Percentiles rank a stretch among this genome's conserved stretches.
These are phyloP conservation scores for Halictus ligatus DNA, from an alignment of 2,888 invertebrate species.

Conservation along the genomic window DNA sequence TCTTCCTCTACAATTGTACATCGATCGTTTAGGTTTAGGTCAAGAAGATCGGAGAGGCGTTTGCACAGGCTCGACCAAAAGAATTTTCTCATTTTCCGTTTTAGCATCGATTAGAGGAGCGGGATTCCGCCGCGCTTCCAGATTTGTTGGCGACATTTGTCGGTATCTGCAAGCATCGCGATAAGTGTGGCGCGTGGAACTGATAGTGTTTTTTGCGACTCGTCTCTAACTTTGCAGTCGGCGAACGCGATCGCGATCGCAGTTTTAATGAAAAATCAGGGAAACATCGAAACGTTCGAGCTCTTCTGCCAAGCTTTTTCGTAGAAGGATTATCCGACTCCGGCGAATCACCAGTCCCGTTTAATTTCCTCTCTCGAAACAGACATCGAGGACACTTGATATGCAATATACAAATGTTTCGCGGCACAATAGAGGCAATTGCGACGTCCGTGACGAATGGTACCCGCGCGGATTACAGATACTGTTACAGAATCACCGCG, in stretches of 20 bases:
- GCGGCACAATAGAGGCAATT: slow-evolving; percentile 80
- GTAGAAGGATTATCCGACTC: not conserved
- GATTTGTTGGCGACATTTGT: not conserved
- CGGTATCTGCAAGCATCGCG: slow-evolving; percentile 8
- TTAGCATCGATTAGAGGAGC: not conserved
- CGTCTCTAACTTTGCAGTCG: not conserved
- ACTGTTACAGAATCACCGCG: slow-evolving; percentile 42
- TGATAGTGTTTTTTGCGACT: slow-evolving; percentile 29
- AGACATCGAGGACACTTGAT: slow-evolving; percentile 54
- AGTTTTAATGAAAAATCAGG: not conserved
- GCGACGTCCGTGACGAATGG: slow-evolving; percentile 80
- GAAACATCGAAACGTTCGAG: not conserved
- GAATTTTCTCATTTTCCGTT: not conserved
- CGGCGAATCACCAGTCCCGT: not conserved
- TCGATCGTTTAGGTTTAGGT: slow-evolving; percentile 24
- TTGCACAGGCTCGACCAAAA: not conserved
- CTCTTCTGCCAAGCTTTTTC: not conserved
- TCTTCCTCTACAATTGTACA: slow-evolving; percentile 8
- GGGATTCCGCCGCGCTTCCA: not conserved
- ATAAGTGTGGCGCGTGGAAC: slow-evolving; percentile 21
- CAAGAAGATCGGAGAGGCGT: not conserved
- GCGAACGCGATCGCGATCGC: not conserved
- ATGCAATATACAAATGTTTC: slow-evolving; percentile 76
- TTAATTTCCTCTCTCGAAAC: not conserved
- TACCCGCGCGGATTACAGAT: slow-evolving; percentile 70